Base-by-base conservation (phyloP, 2,797 vertebrate species). In the Rhinophrynus dorsalis region DNA sequence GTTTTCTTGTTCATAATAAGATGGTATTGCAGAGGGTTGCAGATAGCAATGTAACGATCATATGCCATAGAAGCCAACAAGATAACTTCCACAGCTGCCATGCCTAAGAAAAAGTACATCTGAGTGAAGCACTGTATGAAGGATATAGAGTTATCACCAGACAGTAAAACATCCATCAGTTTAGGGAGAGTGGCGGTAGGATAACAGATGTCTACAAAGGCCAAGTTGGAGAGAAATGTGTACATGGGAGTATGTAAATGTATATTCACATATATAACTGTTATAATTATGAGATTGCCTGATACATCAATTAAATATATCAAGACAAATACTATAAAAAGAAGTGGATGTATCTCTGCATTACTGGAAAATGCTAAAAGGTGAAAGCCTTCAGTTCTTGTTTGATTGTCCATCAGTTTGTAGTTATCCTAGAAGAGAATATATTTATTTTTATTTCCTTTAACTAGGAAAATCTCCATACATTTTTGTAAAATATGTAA, bases 361-460 rank as follows among this genome's bases (percentile, higher is more conserved):
- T 12, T 3, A 23, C 17, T 38, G 21, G 40, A 27, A 58, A 68
- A 59, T 21, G 44, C 17, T 6, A 40, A 13, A 15, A 68, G 47
- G n/a, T 68, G 56, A 13, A 68, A 68, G 20, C 26, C 12, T 6
- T 24, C n/a, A 18, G 56, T 23, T n/a, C 12, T 27, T 32, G 66
- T 68, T 23, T 40, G 45, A 12, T 68, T 68, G 15, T 29, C 44
- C 66, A 60, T 68, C 5, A 30, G n/a, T n/a, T n/a, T n/a, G n/a
- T n/a, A n/a, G n/a, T n/a, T n/a, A n/a, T n/a, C n/a, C n/a, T n/a
- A n/a, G n/a, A n/a, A n/a, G n/a, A n/a, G n/a, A n/a, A n/a, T n/a
- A n/a, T n/a, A n/a, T n/a, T n/a, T n/a, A n/a, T n/a, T n/a, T n/a
- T n/a, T n/a, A n/a, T n/a, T n/a, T n/a, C n/a, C n/a, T n/a, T n/a